A percentile compares a stretch with the other conserved stretches of the same genome.
phyloP scores from a whole-genome alignment of 2,113 vertebrate species.

The Ammodytes dubius region DNA sequence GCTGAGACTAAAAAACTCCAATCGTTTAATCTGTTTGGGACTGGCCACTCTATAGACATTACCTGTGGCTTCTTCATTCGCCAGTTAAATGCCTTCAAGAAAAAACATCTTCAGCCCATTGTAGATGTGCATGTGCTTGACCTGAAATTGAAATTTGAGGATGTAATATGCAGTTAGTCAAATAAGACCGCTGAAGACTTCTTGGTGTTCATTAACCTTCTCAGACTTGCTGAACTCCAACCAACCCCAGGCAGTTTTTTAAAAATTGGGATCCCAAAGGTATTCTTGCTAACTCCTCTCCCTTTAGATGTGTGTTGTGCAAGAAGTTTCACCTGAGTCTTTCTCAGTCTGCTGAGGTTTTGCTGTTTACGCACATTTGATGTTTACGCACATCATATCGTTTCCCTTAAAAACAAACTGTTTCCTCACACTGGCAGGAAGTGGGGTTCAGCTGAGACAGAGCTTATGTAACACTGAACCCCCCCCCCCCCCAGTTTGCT shows the following conservation, averaged over 20 bases:
- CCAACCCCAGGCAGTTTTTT: not conserved
- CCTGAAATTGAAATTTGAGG: conserved; percentile 13
- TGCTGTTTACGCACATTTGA: not conserved
- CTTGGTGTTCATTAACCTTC: conserved; percentile 28
- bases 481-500: not conserved
- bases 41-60: conserved; percentile 3
- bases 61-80: not conserved
- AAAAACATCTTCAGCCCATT: not conserved
- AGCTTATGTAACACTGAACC: conserved; percentile 27
- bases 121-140: not conserved
- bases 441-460: not conserved
- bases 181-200: conserved; percentile 12
- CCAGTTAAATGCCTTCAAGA: not conserved
- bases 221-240: not conserved
- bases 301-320: not conserved
- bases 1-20: conserved; percentile 48
- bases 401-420: conserved; percentile 27
- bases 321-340: not conserved
- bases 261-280: not conserved
- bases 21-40: not conserved
- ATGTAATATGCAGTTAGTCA: conserved; percentile 27
- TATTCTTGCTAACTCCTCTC: not conserved
- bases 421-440: conserved; percentile 43
- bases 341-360: conserved; percentile 7
- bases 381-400: not conserved